Base-by-base conservation (phyloP, 2,113 vertebrate species). In the Entelurus aequoreus region DNA sequence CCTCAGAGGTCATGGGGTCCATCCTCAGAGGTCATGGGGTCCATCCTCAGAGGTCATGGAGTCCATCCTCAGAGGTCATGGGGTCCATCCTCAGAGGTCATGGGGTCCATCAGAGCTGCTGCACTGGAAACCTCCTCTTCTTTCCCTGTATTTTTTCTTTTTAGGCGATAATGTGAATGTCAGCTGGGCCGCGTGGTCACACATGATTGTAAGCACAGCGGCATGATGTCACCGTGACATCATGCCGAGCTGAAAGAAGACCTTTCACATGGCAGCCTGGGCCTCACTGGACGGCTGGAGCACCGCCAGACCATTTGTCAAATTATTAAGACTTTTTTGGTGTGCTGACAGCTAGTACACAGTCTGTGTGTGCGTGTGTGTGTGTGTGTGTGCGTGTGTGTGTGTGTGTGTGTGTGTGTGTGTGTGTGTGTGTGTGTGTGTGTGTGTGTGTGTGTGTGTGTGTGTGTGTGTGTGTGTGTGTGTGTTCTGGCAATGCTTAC, bases 331-430 rank as follows among this genome's bases (percentile, higher is more conserved):
- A 57, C 38, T 21, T 16, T 19, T 53, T 54, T 12, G 36, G 10
- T 14, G 11, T 19, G n/a, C 5, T n/a, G n/a, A 57, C 54, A 37
- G 15, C 38, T 19, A 57, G 42, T 44, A 44, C 55, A 19, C 10
- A 8, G 10, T 8, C 8, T 37, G 38, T 12, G 40, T 38, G 54
- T 56, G 65, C 48, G 51, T 80, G 38, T 65, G 52, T 60, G 36
- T 66, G 69, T 13, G 55, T 64, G 51, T 75, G 54, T 59, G n/a
- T 37, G 38, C 6, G 40, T 38, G 54, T 56, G 65, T 50, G 51
- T 80, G 38, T 65, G 52, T 60, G 36, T 66, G 69, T 13, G 55
- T 64, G 51, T 75, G 28, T 28, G 28, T 28, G 28, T 28, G 28
- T 28, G 28, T 28, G 28, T 28, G 28, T 28, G 28, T 28, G 28